Evolutionary conservation across 2,797 vertebrate genomes (phyloP).

Genomic region (Anomalospiza imberbis): DNA sequence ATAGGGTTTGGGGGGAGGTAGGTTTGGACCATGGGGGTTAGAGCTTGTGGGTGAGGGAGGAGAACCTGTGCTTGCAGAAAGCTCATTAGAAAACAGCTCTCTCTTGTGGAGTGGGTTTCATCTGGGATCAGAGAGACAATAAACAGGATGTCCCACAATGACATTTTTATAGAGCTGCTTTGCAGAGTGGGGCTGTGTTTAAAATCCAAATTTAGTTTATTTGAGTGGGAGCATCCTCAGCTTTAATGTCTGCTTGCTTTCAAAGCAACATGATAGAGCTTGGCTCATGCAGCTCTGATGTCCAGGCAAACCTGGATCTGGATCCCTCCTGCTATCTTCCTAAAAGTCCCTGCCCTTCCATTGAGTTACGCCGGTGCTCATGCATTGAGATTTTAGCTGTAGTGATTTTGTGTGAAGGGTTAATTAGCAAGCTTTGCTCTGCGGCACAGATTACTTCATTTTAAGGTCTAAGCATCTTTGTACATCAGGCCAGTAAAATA

Average conservation of each 20-base stretch:
- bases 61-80: neutral
- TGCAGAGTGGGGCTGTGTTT: neutral
- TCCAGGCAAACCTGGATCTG: neutral
- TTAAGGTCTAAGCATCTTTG: constrained; percentile 25
- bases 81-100: neutral
- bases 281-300: neutral
- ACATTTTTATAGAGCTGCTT: constrained; percentile 44
- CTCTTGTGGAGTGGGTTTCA: neutral
- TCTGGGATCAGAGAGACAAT: constrained; percentile 13
- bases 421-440: constrained; percentile 15
- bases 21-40: neutral
- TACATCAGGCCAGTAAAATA: constrained; percentile 18
- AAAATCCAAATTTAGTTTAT: constrained; percentile 41
- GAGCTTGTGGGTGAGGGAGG: neutral
- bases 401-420: neutral
- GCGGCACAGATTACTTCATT: neutral
- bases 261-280: neutral
- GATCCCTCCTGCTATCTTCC: neutral
- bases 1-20: neutral
- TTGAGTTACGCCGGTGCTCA: rapidly evolving
- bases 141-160: constrained; percentile 15
- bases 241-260: constrained; percentile 19
- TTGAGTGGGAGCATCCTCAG: neutral
- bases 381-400: neutral
- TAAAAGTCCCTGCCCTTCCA: neutral